These are phyloP conservation scores for Hapalemur alaotrensis DNA, from an alignment of 2,797 vertebrate species.

Conservation along the genomic window DNA sequence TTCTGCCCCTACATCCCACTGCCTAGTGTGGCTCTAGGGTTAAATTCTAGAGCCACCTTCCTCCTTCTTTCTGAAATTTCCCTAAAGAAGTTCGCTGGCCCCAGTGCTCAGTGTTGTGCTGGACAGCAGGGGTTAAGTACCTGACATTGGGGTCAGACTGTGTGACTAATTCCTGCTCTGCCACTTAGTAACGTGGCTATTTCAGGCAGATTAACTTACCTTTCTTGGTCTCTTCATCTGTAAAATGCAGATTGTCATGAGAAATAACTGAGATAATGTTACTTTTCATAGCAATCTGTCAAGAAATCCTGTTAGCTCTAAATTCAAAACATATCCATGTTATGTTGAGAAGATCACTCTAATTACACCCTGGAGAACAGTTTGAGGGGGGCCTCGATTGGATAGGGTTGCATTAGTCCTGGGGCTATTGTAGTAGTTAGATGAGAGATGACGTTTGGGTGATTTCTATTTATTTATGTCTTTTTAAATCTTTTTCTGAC, in stretches of 20 bases:
- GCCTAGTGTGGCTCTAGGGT: background rate
- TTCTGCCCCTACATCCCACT: background rate
- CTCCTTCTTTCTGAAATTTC: background rate
- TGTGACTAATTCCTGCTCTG: background rate
- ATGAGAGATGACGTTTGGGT: background rate
- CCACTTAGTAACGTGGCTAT: background rate
- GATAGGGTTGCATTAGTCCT: fast-evolving
- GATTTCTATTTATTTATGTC: background rate
- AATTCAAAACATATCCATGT: background rate
- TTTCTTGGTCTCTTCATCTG: background rate
- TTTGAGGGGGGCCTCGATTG: background rate
- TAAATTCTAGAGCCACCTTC: background rate
- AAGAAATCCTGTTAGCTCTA: background rate
- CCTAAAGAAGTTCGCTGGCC: background rate
- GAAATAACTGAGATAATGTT: background rate
- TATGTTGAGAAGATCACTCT: background rate
- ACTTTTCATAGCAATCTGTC: background rate
- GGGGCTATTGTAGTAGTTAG: background rate
- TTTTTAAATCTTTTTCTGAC: background rate
- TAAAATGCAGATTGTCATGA: background rate
- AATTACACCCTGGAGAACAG: background rate
- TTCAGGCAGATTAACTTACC: background rate
- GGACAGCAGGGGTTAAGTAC: background rate
- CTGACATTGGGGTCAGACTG: background rate
- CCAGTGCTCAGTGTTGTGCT: background rate